Evolutionary conservation across 1,140 invertebrate species (phyloP), one percentile per base, ranked within the genome.

Genomic region (Theocolax elegans): DNA sequence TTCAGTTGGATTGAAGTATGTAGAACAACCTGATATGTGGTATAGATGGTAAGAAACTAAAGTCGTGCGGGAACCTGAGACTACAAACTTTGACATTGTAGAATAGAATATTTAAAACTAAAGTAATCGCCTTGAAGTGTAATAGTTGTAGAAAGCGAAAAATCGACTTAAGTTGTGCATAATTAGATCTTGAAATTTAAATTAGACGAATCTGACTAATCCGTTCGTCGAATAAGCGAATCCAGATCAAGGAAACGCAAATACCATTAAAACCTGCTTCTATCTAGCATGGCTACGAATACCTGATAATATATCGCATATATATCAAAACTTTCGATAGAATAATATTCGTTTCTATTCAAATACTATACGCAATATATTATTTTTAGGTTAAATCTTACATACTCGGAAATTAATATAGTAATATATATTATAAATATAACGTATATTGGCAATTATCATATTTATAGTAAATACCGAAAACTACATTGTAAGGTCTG

Each of bases 161-260:
- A 63, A 56, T 63, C 40, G 67, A 63, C 40, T 46, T 49, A 38
- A 13, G 54, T 58, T 12, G 35, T 38, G 67, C 67, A 70, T 70
- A 70, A 70, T 63, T 64, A 56, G 59, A 70, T 70, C 59, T 70
- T 70, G 67, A 70, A 70, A 70, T 70, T 70, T 70, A 70, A 70
- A 70, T 70, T 63, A 70, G 51, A 13, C 59, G 67, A 70, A 64
- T 64, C 67, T 70, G 67, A 64, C 59, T 70, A 70, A 64, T 62
- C 48, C 27, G 25, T 31, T 53, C 46, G 19, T 59, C 58, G 67
- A 51, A 21, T 53, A 51, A 70, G 51, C 60, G 59, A 64, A 70
- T 70, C 58, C 60, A 58, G 67, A 46, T 70, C 60, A 70, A 70
- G 67, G 67, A 54, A 58, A 70, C 49, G 38, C 42, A 51, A 60